Base-by-base conservation (phyloP, 2,888 invertebrate genomes). In the Orthosia cruda region DNA sequence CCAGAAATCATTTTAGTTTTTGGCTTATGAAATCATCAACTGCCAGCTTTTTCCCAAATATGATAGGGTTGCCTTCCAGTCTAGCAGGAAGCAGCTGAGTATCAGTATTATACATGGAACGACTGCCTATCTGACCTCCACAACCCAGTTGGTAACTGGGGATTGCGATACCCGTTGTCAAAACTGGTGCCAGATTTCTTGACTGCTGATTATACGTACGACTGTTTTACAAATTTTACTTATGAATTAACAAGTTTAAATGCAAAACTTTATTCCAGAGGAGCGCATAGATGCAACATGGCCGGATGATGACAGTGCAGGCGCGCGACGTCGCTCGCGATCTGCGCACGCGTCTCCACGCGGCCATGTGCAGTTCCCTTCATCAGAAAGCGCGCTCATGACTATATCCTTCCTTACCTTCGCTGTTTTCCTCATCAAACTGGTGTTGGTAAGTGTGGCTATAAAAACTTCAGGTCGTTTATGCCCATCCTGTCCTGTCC, bases 341-440 rank as follows among this genome's bases (percentile, higher is more conserved):
- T 85, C 90, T 40, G 82, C 89, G 69, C 80, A 84, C 3, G 80
- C 72, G 89, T 80, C 92, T 88, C 61, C 93, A 40, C 97, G 97
- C 15, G 97, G 97, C 1, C 97, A 97, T 85, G 96, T 98, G 87
- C 98, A 98, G 84, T 98, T 98, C 92, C 98, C 98, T 16, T 98
- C 98, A 0, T 97, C 98, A 7, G 98, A 98, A 94, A 98, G 98
- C 62, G 98, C 98, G 0, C 95, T 99, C 67, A 98, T 98, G 97
- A 98, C 98, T 54, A 98, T 99, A 84, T 98, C 98, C 32, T 98
- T 98, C 92, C 96, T 99, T 15, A 98, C 98, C 0, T 98, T 98
- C 93, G 98, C 98, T 0, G 98, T 98, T 11, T 98, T 98, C 90
- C 97, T 98, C 71, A 98, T 99, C 67, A 98, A 98, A 95, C 95